Evolutionary conservation across 2,888 invertebrate species (phyloP), one percentile per base, ranked within the genome.

Genomic region (Spatulosminthurus flaviceps): DNA sequence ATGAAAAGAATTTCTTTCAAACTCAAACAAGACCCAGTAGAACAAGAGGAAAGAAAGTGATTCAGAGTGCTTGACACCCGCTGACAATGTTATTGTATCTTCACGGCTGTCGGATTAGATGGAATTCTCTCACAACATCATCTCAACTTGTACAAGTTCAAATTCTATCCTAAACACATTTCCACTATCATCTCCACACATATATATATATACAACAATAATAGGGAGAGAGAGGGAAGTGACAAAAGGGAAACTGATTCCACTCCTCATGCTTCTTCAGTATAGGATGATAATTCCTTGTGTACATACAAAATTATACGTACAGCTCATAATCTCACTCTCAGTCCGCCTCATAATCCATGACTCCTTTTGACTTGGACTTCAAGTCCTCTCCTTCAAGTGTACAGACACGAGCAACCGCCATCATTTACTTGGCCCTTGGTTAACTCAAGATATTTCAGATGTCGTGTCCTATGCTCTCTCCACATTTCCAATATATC

Each of bases 41-140:
- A 66, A 61, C 67, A 76, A 76, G 60, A 61, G 60, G 29, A 51
- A 51, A 51, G 69, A 71, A 51, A 70, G 34, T 78, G 66, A 78
- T 72, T 71, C 71, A 66, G 67, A 73, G 34, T 78, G 51, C 74
- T 74, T 60, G 66, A 64, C 75, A 72, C 80, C 80, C 80, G 80
- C 80, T 80, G 80, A 78, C 74, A 78, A 78, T 80, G 74, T 80
- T 71, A 78, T 80, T 80, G 78, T 74, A 80, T 80, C 78, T 80
- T 80, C 80, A 80, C 78, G 80, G 78, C 80, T 80, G 80, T 80
- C 78, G 75, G 78, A 78, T 78, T 80, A 78, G 61, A 73, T 74
- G 74, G 77, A 80, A 77, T 80, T 71, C 70, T 60, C 77, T 70
- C 70, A 78, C 61, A 71, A 71, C 61, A 78, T 78, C 69, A 70